Percentiles rank a stretch among this genome's conserved stretches.
These are phyloP conservation scores for Euplexia lucipara DNA, from an alignment of 2,888 invertebrate species.

Conservation along the genomic window DNA sequence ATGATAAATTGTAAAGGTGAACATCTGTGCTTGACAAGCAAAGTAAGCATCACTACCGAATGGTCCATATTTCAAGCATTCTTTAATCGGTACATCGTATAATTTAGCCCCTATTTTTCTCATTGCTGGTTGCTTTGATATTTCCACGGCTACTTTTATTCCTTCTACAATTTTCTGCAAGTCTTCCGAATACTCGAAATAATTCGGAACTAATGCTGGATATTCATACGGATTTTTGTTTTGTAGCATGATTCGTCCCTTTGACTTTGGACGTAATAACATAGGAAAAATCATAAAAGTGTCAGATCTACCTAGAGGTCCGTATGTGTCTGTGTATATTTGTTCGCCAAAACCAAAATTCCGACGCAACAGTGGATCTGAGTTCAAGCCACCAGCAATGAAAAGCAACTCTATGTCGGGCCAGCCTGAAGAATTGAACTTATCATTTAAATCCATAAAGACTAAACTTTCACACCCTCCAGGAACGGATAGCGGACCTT, in stretches of 20 bases:
- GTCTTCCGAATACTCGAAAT: slow-evolving; percentile 92
- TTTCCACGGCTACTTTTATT: slow-evolving; percentile 91
- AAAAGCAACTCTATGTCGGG: slow-evolving; percentile 93
- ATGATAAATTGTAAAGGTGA: slow-evolving; percentile 94
- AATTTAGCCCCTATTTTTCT: slow-evolving; percentile 90
- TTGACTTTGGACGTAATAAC: slow-evolving; percentile 93
- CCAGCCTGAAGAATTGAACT: slow-evolving; percentile 88
- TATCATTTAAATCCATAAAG: slow-evolving; percentile 91
- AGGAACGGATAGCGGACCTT: slow-evolving; percentile 91
- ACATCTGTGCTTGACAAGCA: slow-evolving; percentile 92
- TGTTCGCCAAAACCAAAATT: slow-evolving; percentile 90
- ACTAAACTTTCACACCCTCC: slow-evolving; percentile 93
- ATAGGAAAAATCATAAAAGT: slow-evolving; percentile 92
- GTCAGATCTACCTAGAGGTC: slow-evolving; percentile 80
- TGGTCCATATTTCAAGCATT: slow-evolving; percentile 89
- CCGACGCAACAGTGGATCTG: slow-evolving; percentile 84
- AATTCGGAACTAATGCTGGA: slow-evolving; percentile 95
- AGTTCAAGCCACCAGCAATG: slow-evolving; percentile 89
- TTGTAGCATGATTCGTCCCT: slow-evolving; percentile 92
- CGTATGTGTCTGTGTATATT: slow-evolving; percentile 83
- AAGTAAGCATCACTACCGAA: slow-evolving; percentile 93
- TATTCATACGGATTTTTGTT: slow-evolving; percentile 93
- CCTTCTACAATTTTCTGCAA: slow-evolving; percentile 92
- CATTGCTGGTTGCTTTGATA: slow-evolving; percentile 91
- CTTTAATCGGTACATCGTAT: slow-evolving; percentile 91